Percentiles rank a stretch among this genome's conserved stretches.
Conservation (phyloP, 2,888 invertebrate species). For the Trypoxylon attenuatum region DNA sequence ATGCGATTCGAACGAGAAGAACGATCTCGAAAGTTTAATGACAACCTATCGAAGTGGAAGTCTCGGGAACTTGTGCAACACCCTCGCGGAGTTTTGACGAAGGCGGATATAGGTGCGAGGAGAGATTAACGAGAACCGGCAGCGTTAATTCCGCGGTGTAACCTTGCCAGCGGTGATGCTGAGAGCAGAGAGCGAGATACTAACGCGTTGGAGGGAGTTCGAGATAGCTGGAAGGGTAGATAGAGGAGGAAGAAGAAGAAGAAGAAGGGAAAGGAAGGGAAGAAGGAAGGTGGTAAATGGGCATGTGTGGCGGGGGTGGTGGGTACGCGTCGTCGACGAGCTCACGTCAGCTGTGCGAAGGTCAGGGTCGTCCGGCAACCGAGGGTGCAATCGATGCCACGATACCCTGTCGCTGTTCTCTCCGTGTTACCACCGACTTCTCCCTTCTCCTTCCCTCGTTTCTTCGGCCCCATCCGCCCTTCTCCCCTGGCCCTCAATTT, state of each 20-base stretch:
- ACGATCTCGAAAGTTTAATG: background rate
- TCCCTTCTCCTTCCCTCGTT: no score
- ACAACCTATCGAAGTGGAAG: background rate
- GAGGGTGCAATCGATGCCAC: conserved; percentile 66
- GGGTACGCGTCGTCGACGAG: conserved; percentile 7
- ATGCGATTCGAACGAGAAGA: no score
- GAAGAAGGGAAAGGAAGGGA: no score
- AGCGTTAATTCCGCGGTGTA: conserved; percentile 40
- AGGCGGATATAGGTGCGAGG: conserved; percentile 6
- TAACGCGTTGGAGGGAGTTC: no score
- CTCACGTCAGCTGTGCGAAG: conserved; percentile 65
- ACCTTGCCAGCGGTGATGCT: conserved; percentile 12
- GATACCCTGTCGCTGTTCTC: conserved; percentile 26
- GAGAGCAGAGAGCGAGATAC: conserved; percentile 24
- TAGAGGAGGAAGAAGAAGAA: no score
- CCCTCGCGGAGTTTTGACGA: background rate
- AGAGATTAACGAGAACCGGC: conserved; percentile 49
- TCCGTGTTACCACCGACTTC: no score
- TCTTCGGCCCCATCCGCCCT: no score
- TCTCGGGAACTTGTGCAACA: background rate
- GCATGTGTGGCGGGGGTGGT: no score
- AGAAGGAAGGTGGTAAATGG: background rate
- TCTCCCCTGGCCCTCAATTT: no score
- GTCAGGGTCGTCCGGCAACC: conserved; percentile 65
- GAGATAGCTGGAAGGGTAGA: no score